Conservation (phyloP, 1,140 invertebrate genomes). For the Drosophila leontia region DNA sequence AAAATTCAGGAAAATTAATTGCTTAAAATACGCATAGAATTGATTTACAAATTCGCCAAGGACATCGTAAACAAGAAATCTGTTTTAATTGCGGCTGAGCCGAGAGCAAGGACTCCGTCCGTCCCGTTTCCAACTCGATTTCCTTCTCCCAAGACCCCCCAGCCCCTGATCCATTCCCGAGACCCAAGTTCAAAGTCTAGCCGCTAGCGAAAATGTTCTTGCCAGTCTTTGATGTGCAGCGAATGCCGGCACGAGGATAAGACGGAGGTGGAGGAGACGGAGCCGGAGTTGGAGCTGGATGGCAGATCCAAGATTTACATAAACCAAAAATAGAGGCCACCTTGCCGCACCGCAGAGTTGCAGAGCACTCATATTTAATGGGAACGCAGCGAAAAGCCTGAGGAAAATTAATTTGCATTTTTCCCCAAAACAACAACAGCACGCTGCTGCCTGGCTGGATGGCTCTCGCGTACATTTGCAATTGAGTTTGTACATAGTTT, state of each 20-base stretch:
- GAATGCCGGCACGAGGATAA: slow-evolving; percentile 15
- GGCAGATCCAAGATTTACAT: slow-evolving; percentile 65
- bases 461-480: slow-evolving; percentile 38
- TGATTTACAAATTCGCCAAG: slow-evolving; percentile 80
- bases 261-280: not conserved
- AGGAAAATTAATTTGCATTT: slow-evolving; percentile 66
- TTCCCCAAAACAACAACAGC: slow-evolving; percentile 33
- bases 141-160: slow-evolving; percentile 22
- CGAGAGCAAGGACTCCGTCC: slow-evolving; percentile 42
- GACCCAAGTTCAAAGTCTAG: slow-evolving; percentile 71
- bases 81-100: slow-evolving; percentile 77
- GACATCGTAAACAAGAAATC: slow-evolving; percentile 80
- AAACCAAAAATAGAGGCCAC: slow-evolving; percentile 44
- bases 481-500: slow-evolving; percentile 53
- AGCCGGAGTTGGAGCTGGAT: not conserved
- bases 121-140: slow-evolving; percentile 9
- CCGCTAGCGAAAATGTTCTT: slow-evolving; percentile 60
- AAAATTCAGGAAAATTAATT: slow-evolving; percentile 76
- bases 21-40: slow-evolving; percentile 74
- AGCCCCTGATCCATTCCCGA: slow-evolving; percentile 8
- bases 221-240: slow-evolving; percentile 66
- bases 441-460: not conserved
- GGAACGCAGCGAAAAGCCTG: slow-evolving; percentile 44
- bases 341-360: slow-evolving; percentile 16
- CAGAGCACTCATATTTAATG: slow-evolving; percentile 63